phyloP scores from a whole-genome alignment of 2,888 invertebrate genomes.

The Strigamia maritima region DNA sequence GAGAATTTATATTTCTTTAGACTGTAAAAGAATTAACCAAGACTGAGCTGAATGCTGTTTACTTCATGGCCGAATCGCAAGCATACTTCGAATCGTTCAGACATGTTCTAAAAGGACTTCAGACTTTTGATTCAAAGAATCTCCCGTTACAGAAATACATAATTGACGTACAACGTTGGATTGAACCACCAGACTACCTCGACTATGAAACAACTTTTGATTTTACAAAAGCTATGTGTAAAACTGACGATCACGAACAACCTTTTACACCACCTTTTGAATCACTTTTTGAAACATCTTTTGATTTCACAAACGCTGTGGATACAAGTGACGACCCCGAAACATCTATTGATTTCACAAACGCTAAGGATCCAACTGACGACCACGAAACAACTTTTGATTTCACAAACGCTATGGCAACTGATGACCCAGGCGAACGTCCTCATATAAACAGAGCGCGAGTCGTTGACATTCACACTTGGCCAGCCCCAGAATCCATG shows the following conservation, averaged over 20 bases:
- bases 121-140: not conserved
- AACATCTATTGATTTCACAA: too few species aligned
- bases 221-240: not conserved
- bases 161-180: not conserved
- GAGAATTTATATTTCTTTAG: too few species aligned
- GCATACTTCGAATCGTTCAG: constrained; percentile 37
- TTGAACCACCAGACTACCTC: not conserved
- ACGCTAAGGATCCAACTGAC: too few species aligned
- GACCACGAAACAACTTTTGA: not conserved
- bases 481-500: constrained; percentile 42
- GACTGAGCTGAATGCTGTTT: not conserved
- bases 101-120: constrained; percentile 28
- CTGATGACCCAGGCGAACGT: not conserved
- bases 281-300: too few species aligned
- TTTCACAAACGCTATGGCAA: not conserved
- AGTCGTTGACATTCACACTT: constrained; percentile 31
- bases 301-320: too few species aligned
- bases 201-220: not conserved
- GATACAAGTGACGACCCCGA: too few species aligned
- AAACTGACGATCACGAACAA: not conserved
- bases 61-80: constrained; percentile 24
- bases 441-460: not conserved
- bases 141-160: constrained; percentile 25
- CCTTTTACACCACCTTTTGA: too few species aligned
- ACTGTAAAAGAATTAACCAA: not conserved